Evolutionary conservation across 2,113 vertebrate species (phyloP).

Genomic region (Odobenus rosmarus): DNA sequence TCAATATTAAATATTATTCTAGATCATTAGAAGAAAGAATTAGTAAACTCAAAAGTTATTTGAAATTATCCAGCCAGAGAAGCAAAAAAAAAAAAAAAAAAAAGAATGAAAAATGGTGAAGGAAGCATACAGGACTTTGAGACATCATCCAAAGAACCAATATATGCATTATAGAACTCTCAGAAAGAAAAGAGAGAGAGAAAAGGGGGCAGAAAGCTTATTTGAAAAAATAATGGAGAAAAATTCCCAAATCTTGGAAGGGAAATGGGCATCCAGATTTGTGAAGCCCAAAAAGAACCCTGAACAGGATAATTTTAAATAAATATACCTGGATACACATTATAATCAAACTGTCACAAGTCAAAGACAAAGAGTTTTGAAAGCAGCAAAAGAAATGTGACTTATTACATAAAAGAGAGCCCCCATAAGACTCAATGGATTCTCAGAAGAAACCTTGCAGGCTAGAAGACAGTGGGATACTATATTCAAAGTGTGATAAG

Average conservation of each 20-base stretch:
- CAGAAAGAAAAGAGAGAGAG: background rate
- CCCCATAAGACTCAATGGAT: background rate
- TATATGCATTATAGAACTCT: background rate
- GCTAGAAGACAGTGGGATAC: background rate
- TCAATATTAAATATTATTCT: background rate
- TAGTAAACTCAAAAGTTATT: background rate
- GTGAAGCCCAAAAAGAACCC: background rate
- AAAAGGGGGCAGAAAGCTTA: background rate
- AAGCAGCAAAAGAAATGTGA: background rate
- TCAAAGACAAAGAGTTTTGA: background rate
- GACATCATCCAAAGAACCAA: background rate
- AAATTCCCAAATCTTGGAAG: background rate
- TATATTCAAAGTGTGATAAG: background rate
- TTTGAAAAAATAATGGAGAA: background rate
- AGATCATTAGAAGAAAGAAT: background rate
- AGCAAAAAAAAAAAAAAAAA: background rate
- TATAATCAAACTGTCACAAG: background rate
- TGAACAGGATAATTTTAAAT: background rate
- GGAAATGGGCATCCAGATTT: background rate
- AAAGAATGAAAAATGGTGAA: background rate
- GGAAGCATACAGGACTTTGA: background rate
- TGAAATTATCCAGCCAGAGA: background rate
- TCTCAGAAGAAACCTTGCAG: background rate
- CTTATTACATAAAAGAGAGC: background rate
- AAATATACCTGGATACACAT: background rate